Evolutionary conservation across 2,888 invertebrate species (phyloP), one percentile per base, ranked within the genome.

Genomic region (Druceiella hillmani): DNA sequence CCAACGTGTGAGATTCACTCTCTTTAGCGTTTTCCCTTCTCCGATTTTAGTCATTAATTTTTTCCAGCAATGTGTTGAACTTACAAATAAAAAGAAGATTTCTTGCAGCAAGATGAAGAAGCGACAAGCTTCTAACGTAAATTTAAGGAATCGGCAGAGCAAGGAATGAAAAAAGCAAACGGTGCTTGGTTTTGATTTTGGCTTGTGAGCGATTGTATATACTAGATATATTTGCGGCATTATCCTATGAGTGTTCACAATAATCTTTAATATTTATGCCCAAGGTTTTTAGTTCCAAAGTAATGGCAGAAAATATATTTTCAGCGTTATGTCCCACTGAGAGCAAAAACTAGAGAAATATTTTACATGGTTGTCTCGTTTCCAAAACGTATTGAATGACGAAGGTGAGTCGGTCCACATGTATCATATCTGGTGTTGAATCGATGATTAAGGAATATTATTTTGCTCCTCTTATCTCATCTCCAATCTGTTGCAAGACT

Each of bases 1-100:
- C 53, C 53, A 57, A 50, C 52, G 41, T 40, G 52, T 56, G 13
- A 49, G 44, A 32, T 48, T 51, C 24, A 54, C 50, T 48, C 46
- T 51, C 40, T 52, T 53, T 7, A 52, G 38, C 4, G 45, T 49
- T 48, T 49, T 49, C n/a, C n/a, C n/a, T n/a, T n/a, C n/a, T n/a
- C n/a, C n/a, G n/a, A n/a, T n/a, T n/a, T n/a, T n/a, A n/a, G n/a
- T n/a, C n/a, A n/a, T n/a, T n/a, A n/a, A n/a, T n/a, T n/a, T n/a
- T n/a, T n/a, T n/a, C n/a, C n/a, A n/a, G n/a, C n/a, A n/a, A n/a
- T n/a, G n/a, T n/a, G n/a, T n/a, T n/a, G n/a, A n/a, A n/a, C n/a
- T n/a, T n/a, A n/a, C n/a, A n/a, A n/a, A n/a, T 2, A 43, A 43
- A 37, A 38, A 33, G 25, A 39, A 44, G 11, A 43, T 33, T 47